phyloP scores from a whole-genome alignment of 2,888 invertebrate species.

The Helleia helle region DNA sequence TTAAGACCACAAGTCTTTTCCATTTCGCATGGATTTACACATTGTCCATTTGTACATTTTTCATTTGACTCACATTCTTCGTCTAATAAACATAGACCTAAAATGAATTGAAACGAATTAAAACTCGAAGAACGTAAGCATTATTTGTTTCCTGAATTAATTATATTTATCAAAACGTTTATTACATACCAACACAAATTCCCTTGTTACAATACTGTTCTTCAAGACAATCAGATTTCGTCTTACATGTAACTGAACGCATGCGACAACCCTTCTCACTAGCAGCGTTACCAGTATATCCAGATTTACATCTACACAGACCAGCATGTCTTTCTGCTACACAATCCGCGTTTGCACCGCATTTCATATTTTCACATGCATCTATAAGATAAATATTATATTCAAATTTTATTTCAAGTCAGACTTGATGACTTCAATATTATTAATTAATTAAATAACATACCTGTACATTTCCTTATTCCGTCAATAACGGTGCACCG shows the following conservation, averaged over 20 bases:
- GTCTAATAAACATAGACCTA: constrained; percentile 84
- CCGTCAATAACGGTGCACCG: constrained; percentile 82
- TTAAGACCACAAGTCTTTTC: constrained; percentile 88
- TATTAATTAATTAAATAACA: constrained; percentile 12
- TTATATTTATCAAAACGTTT: constrained; percentile 2
- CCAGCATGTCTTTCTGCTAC: constrained; percentile 82
- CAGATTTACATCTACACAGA: constrained; percentile 84
- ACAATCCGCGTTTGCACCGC: constrained; percentile 91
- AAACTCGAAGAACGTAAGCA: too few relatives aligned
- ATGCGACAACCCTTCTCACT: constrained; percentile 84
- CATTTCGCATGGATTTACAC: constrained; percentile 84
- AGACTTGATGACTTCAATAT: too few relatives aligned
- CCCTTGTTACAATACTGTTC: constrained; percentile 88
- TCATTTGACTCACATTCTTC: constrained; percentile 86
- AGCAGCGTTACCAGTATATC: constrained; percentile 84
- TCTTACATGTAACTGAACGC: constrained; percentile 80
- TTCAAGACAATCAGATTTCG: constrained; percentile 81
- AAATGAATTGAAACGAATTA: constrained; percentile 11
- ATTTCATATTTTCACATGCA: constrained; percentile 84
- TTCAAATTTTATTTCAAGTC: too few relatives aligned
- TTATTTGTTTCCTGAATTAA: too few relatives aligned
- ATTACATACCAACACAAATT: constrained; percentile 81
- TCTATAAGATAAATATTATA: constrained; percentile 52
- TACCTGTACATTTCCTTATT: constrained; percentile 84
- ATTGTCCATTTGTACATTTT: constrained; percentile 87